phyloP scores from a whole-genome alignment of 2,888 invertebrate genomes.

The Amphipyra berbera region DNA sequence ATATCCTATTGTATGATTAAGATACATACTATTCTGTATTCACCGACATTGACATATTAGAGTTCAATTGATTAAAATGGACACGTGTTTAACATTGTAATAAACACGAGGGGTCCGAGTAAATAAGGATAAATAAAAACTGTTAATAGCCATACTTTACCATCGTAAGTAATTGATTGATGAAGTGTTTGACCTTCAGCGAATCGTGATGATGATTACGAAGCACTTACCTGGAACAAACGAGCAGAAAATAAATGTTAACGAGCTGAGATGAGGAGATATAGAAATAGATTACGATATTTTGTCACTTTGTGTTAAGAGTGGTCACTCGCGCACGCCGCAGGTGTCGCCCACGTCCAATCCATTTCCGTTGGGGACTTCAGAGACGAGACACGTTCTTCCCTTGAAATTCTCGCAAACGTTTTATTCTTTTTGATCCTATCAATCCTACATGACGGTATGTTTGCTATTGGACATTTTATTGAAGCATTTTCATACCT shows the following conservation, averaged over 20 bases:
- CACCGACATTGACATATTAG: slow-evolving; percentile 51
- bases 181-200: slow-evolving; percentile 62
- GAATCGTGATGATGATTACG: slow-evolving; percentile 56
- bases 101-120: slow-evolving; percentile 39
- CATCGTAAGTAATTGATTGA: slow-evolving; percentile 53
- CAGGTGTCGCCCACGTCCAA: slow-evolving; percentile 85
- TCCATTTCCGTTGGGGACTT: slow-evolving; percentile 80
- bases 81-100: slow-evolving; percentile 56
- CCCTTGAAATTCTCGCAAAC: slow-evolving; percentile 64
- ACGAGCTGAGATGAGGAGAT: slow-evolving; percentile 60
- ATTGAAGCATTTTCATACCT: slow-evolving; percentile 18
- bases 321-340: slow-evolving; percentile 78
- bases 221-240: slow-evolving; percentile 76
- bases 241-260: slow-evolving; percentile 64
- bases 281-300: slow-evolving; percentile 79
- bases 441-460: slow-evolving; percentile 32
- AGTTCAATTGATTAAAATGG: slow-evolving; percentile 46
- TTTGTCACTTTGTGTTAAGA: slow-evolving; percentile 76
- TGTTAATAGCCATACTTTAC: slow-evolving; percentile 33
- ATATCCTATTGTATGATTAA: slow-evolving; percentile 48
- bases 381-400: slow-evolving; percentile 72
- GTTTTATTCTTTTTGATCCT: slow-evolving; percentile 61
- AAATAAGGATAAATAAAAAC: slow-evolving; percentile 39
- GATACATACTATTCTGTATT: slow-evolving; percentile 56
- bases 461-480: slow-evolving; percentile 13